phyloP scores from a whole-genome alignment of 2,888 invertebrate species.

The Eupithecia vulgata region DNA sequence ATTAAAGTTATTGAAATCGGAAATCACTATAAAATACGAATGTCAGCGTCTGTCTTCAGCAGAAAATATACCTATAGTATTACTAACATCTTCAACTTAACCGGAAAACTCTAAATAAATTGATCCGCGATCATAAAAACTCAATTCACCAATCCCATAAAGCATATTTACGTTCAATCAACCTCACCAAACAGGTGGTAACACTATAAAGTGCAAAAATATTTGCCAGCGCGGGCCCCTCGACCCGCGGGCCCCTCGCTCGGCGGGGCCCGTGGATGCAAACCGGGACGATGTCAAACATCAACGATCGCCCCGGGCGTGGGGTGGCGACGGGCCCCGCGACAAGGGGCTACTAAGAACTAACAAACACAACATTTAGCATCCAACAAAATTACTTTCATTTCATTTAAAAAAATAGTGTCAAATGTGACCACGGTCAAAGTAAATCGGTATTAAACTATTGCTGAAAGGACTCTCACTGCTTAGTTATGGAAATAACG shows the following conservation, averaged over 20 bases:
- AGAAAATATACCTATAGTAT: no score
- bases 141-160: conserved; percentile 24
- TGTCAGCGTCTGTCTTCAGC: no score
- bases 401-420: not conserved
- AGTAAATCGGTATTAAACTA: not conserved
- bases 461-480: not conserved
- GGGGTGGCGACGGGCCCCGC: not conserved
- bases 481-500: not conserved
- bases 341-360: not conserved
- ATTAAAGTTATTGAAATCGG: no score
- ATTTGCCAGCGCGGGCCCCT: conserved; percentile 31
- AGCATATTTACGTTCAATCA: conserved; percentile 36
- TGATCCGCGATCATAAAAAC: conserved; percentile 5
- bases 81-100: not conserved
- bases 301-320: conserved; percentile 8
- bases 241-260: not conserved
- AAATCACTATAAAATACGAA: not conserved
- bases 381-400: not conserved
- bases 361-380: not conserved
- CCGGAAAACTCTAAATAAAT: not conserved
- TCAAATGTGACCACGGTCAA: not conserved
- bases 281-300: conserved; percentile 14
- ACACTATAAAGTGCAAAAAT: conserved; percentile 36
- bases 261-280: not conserved
- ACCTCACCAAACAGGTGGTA: conserved; percentile 38